Evolutionary conservation across 2,113 vertebrate species (phyloP), one percentile per base, ranked within the genome.

Genomic region (Heterotilapia buettikoferi): DNA sequence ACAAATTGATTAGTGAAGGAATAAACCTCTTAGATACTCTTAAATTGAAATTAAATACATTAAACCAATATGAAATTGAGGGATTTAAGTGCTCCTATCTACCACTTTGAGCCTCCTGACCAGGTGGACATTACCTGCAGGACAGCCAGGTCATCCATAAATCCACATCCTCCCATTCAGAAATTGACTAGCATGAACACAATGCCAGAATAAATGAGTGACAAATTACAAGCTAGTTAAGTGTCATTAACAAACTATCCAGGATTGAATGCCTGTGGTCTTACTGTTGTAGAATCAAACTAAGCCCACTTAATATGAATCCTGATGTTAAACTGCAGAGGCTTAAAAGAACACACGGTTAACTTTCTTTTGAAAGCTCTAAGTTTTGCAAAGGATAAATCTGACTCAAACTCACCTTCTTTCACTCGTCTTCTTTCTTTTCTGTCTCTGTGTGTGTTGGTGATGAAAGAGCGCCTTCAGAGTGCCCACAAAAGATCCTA

Each of bases 381-480:
- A 71, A 57, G 43, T 79, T 82, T 33, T 18, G 9, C 7, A 3
- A 81, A 5, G 54, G 85, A 84, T 61, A 56, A 76, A 84, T 85
- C 63, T 12, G 29, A 80, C 38, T 86, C 29, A 85, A 78, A 26
- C 43, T 85, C 57, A 36, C 18, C 31, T n/a, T 40, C 36, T 63
- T 71, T 47, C 12, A 59, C 31, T 54, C 14, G 7, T 47, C 80
- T 43, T n/a, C 24, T 52, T 78, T 80, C 29, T 82, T 38, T 76
- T 73, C 11, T 86, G 45, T n/a, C 33, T 50, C 19, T 78, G 33
- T 76, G 31, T 85, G 84, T 43, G 52, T 31, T 18, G 26, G 18
- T 90, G 89, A 95, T 93, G 90, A 90, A 92, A 90, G 84, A 93
- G 86, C 89, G 50, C 88, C 91, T 94, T 88, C 88, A 88, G 56